Base-by-base conservation (phyloP, 2,797 vertebrate species). In the Leptodactylus fallax region DNA sequence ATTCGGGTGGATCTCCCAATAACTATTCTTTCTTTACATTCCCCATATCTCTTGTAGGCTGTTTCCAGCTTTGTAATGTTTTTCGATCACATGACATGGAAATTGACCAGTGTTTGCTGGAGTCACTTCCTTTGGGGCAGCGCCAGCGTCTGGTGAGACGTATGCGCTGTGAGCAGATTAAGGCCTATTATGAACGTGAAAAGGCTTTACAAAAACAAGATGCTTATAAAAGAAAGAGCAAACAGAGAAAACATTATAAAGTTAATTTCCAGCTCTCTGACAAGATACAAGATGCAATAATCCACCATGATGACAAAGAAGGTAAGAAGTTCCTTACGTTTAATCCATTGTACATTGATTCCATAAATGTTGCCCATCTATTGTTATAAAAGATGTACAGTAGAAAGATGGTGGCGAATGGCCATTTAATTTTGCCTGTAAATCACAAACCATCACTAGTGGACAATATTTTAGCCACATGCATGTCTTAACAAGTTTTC, bases 81-180 rank as follows among this genome's bases (percentile, higher is more conserved):
- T 99, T 99, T 91, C 97, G 97, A 90, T 93, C 95, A 76, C 97
- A 97, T 94, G 98, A 98, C 94, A 99, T 99, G 98, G 98, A 99
- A 97, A 98, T 99, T 93, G 98, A 99, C 96, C 98, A 99, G 95
- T 99, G 98, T 92, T 94, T 99, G 94, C 96, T 99, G 96, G 98
- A 99, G 95, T 98, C 98, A 89, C 97, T 99, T 79, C 98, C 98
- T 61, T 93, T 97, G 0, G 97, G 97, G 90, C 98, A 99, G 93
- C 94, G 98, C 71, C 98, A 98, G 94, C 94, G 98, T 88, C 93
- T 99, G 93, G 97, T 99, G 92, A 96, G 95, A 87, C 96, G 97
- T 85, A 98, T 98, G 97, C 98, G 98, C 90, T 97, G 97, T 11
- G 98, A 99, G 90, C 98, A 99, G 91, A 95, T 99, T 78, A 95